Base-by-base conservation (phyloP, 2,797 vertebrate genomes). In the Enteromius mattozi region DNA sequence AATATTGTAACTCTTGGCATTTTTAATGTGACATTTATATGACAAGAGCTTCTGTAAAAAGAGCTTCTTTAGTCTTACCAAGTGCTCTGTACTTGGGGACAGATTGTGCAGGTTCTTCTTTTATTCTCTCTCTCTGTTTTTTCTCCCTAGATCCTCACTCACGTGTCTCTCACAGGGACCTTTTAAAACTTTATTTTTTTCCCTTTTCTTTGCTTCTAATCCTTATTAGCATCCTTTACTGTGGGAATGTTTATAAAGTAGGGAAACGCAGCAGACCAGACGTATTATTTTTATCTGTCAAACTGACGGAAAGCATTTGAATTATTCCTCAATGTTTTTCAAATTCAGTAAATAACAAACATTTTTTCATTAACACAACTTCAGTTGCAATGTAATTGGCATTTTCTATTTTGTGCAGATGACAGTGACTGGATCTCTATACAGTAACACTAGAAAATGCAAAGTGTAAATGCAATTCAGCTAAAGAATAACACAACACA, bases 1-100 rank as follows among this genome's bases (percentile, higher is more conserved):
- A 68, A 65, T 33, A 80, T 30, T 21, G 8, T 30, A 21, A 45
- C 27, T 51, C 45, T 30, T 51, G 71, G 42, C 17, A 68, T 66
- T 80, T 76, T 80, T n/a, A 51, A 66, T 80, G 42, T 68, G 78
- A 80, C 63, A 68, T 68, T 68, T 80, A 68, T 51, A 49, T 80
- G 12, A 35, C 63, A 51, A 68, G 45, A 80, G 45, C 71, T 51
- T 74, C 16, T 27, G 42, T 51, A 74, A 49, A 30, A 49, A 74
- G 71, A 74, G 24, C 78, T 24, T 65, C 27, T 80, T 47, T 49
- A 49, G 77, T 79, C 61, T 66, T 66, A 33, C 45, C 30, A 68
- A 49, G 63, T 17, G 27, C 42, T 49, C 27, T 10, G 24, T 63
- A 63, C 40, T 47, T 51, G 16, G 71, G 27, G 71, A 75, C 17